phyloP scores from a whole-genome alignment of 2,113 vertebrate genomes.

The Brevimyrus niger region DNA sequence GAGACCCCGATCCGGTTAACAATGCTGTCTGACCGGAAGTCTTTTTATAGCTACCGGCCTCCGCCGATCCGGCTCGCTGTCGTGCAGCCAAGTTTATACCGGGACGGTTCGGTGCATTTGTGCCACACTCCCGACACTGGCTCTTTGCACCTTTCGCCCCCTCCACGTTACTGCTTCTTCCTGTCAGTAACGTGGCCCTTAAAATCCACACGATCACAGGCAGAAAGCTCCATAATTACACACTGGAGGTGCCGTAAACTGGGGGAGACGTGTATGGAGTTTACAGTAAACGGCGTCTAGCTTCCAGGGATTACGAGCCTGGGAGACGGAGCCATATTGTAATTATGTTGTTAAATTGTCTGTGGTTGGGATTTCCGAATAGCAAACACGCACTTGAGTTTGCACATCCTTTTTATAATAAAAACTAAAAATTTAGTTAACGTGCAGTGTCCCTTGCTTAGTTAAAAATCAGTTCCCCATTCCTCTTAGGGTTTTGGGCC shows the following conservation, averaged over 20 bases:
- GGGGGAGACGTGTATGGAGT: neutral
- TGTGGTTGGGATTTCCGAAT: neutral
- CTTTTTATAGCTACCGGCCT: neutral
- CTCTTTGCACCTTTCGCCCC: neutral
- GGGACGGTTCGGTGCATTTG: neutral
- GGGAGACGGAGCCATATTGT: neutral
- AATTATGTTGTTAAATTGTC: neutral
- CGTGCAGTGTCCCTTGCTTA: neutral
- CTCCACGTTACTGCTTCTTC: neutral
- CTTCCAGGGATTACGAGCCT: slow-evolving; percentile 6
- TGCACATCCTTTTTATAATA: neutral
- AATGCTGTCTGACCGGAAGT: neutral
- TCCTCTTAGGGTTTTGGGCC: neutral
- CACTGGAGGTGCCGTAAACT: neutral
- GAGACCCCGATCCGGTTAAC: neutral
- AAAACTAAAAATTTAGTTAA: neutral
- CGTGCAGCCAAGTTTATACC: neutral
- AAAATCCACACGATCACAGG: neutral
- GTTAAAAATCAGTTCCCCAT: neutral
- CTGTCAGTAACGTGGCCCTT: neutral
- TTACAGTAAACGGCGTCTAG: slow-evolving; percentile 6
- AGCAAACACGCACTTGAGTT: neutral
- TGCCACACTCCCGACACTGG: neutral
- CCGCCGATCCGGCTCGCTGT: neutral
- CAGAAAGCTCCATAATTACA: neutral